phyloP scores from a whole-genome alignment of 2,888 invertebrate species.

The Tortricodes alternella region DNA sequence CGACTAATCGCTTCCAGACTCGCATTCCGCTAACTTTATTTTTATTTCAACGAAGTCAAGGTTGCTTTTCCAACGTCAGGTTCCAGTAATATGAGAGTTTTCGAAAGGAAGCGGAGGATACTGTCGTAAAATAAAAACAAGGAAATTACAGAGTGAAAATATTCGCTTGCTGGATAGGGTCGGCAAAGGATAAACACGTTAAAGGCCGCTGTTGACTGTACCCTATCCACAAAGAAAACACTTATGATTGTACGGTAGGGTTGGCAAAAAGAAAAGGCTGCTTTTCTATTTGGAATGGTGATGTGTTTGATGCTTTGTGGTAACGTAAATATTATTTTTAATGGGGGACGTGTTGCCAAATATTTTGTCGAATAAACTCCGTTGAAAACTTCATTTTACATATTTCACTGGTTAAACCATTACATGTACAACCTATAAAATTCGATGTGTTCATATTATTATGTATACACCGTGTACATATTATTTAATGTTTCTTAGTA shows the following conservation, averaged over 20 bases:
- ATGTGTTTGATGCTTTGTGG: background rate
- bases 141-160: conserved; percentile 34
- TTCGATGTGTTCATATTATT: too few relatives aligned
- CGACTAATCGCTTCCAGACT: too few relatives aligned
- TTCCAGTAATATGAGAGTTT: too few relatives aligned
- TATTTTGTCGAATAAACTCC: background rate
- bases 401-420: too few relatives aligned
- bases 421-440: too few relatives aligned
- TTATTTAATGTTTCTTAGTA: too few relatives aligned
- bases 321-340: background rate
- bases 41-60: too few relatives aligned
- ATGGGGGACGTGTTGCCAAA: background rate
- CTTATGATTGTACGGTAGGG: conserved; percentile 33
- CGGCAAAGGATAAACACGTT: conserved; percentile 37
- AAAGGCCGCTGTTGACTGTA: conserved; percentile 37
- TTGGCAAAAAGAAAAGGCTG: conserved; percentile 14
- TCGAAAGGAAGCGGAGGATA: too few relatives aligned
- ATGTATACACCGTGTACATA: too few relatives aligned
- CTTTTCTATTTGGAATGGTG: background rate
- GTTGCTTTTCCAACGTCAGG: too few relatives aligned
- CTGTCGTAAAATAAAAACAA: conserved; percentile 32
- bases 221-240: conserved; percentile 40
- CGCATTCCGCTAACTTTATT: too few relatives aligned
- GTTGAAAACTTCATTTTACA: too few relatives aligned
- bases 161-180: conserved; percentile 30